Evolutionary conservation across 2,888 invertebrate species (phyloP), one percentile per base, ranked within the genome.

Genomic region (Zaprionus obscuricornis): DNA sequence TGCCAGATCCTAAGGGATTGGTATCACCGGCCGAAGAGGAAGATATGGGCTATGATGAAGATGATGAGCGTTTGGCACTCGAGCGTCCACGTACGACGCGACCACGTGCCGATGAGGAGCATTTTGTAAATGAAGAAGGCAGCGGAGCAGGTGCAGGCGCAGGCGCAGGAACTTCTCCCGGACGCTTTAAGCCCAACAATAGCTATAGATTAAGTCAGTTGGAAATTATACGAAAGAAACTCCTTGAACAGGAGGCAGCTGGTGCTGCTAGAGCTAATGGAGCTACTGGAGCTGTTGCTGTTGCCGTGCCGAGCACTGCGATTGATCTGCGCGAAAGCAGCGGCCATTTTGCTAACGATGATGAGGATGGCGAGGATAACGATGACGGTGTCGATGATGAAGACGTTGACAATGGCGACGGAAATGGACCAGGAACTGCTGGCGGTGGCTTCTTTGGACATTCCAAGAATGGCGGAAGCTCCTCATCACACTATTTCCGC

Each of bases 401-500:
- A 72, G 87, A 88, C 66, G 70, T 86, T 69, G 85, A 87, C 67
- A 84, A 85, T 57, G 85, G 76, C 49, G 77, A 75, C 37, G 71
- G 39, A 52, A 60, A 49, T n/a, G n/a, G n/a, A n/a, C n/a, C n/a
- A n/a, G 62, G 59, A 36, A 54, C 51, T 16, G 70, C 75, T 51
- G 73, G 65, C 54, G 83, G 85, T 71, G 85, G 87, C 65, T 87
- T 85, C 74, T 89, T 88, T 68, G 87, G 86, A 22, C 87, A 86
- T 26, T 58, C 68, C 7, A 75, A 82, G 27, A 87, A 86, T 64
- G 56, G 14, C 3, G 22, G 45, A 22, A 78, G 84, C 26, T 83
- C 84, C 14, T n/a, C n/a, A n/a, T n/a, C n/a, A n/a, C n/a, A n/a
- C n/a, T 91, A 91, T 64, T 90, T 90, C 65, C 88, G 90, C 20